Evolutionary conservation across 2,797 vertebrate species (phyloP).

Genomic region (Pipistrellus kuhlii): DNA sequence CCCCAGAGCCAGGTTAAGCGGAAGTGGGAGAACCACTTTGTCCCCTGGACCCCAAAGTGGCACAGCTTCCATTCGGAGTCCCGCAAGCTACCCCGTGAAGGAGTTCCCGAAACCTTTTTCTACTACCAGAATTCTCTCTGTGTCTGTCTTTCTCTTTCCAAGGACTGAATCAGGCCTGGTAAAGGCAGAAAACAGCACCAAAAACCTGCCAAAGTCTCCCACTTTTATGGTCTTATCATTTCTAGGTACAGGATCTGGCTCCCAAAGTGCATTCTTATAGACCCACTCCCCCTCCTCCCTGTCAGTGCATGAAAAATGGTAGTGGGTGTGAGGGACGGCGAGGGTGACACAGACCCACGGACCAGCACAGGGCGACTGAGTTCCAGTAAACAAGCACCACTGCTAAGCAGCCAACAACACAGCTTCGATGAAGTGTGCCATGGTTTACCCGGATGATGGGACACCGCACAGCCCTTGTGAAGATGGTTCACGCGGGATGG

Average conservation of each 20-base stretch:
- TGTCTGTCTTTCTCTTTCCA: not conserved
- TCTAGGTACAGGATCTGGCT: not conserved
- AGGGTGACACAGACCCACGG: not conserved
- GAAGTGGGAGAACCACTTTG: not conserved
- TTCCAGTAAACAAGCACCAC: too few species aligned
- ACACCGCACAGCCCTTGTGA: too few species aligned
- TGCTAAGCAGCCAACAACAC: not conserved
- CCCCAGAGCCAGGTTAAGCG: not conserved
- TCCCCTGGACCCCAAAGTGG: not conserved
- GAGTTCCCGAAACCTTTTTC: not conserved
- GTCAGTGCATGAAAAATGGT: not conserved
- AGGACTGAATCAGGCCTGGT: not conserved
- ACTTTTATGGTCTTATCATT: not conserved
- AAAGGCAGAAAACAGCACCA: not conserved
- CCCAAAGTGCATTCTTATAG: not conserved
- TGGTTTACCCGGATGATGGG: rapidly evolving
- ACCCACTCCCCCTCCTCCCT: not conserved
- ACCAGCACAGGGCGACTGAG: not conserved
- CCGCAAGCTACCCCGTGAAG: not conserved
- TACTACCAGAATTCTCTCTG: not conserved
- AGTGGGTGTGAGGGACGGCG: rapidly evolving
- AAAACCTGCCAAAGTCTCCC: not conserved
- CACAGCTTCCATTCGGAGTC: not conserved
- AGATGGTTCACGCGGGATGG: not conserved
- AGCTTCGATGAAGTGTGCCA: not conserved